Evolutionary conservation across 2,113 vertebrate genomes (phyloP), one percentile per base, ranked within the genome.

Genomic region (Nothobranchius kuhntae): DNA sequence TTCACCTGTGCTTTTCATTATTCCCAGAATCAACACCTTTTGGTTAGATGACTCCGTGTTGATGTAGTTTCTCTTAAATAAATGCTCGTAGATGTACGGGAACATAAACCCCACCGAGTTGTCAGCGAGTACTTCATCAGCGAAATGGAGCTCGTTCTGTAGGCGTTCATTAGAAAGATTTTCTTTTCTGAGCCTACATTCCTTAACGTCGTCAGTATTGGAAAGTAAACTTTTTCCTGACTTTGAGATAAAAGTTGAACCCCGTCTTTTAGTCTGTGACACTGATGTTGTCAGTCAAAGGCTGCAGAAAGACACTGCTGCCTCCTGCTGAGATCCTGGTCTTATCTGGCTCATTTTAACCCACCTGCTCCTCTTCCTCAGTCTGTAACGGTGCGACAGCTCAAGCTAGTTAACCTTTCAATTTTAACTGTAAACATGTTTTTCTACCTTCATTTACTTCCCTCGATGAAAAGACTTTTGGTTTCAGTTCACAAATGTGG

Each of bases 191-290:
- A 8, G 40, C 30, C 48, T 68, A 17, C n/a, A 24, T 47, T 48
- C 51, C 35, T 0, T 50, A 62, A 26, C 26, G 30, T 80, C 68
- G 57, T 72, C 67, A 75, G 53, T n/a, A n/a, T n/a, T n/a, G 44
- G 36, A 58, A 75, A 65, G 65, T 52, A 30, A 77, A 74, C 58
- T 69, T 78, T 76, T 66, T 40, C 35, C 62, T 24, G 14, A 45
- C 48, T 45, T 69, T 61, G 46, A 59, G 2, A 58, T 53, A 24
- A 73, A 82, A 63, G 51, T 51, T 65, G 21, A 71, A 54, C 21
- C 24, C 36, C 13, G 24, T 30, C 30, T 61, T 40, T 51, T 26
- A 51, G 12, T 56, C 45, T 64, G 44, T 7, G 13, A 13, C 17
- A 38, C 6, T 24, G 26, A 48, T 53, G 53, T 36, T 6, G 56